Evolutionary conservation across 2,888 invertebrate genomes (phyloP).

Genomic region (Meiosimyza decipiens): DNA sequence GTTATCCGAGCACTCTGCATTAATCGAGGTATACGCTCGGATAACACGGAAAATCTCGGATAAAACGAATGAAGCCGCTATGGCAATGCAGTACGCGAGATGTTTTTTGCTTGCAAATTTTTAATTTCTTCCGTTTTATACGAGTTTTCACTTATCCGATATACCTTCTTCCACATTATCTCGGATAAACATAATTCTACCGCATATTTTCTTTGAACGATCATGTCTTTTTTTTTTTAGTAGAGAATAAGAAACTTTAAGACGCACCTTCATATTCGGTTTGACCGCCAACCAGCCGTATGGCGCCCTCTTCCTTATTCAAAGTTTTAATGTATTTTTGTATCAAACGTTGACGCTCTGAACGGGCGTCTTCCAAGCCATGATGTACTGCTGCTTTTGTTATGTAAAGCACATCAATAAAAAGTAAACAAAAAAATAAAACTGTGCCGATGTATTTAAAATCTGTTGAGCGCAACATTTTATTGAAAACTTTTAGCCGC

Average conservation of each 20-base stretch:
- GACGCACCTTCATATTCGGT: constrained; percentile 82
- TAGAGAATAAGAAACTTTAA: no score
- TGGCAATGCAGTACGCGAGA: no score
- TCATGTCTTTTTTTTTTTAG: no score
- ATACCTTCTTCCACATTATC: no score
- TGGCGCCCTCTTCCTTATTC: constrained; percentile 78
- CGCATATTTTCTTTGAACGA: neutral
- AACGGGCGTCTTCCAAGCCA: constrained; percentile 61
- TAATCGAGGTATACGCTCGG: no score
- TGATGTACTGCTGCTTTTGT: constrained; percentile 52
- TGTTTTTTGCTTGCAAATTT: no score
- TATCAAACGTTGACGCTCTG: constrained; percentile 71
- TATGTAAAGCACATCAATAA: neutral
- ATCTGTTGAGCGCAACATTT: neutral
- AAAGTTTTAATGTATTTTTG: constrained; percentile 77
- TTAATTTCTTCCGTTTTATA: no score
- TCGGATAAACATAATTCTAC: no score
- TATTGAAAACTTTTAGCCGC: neutral
- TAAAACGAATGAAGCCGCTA: no score
- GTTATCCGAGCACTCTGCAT: no score
- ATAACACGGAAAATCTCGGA: no score
- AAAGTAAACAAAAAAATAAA: neutral
- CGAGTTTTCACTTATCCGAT: no score
- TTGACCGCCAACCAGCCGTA: constrained; percentile 78
- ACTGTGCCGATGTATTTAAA: neutral